Percentiles rank a stretch among this genome's conserved stretches.
phyloP scores from a whole-genome alignment of 2,888 invertebrate genomes.

The Toxonevra muliebris region DNA sequence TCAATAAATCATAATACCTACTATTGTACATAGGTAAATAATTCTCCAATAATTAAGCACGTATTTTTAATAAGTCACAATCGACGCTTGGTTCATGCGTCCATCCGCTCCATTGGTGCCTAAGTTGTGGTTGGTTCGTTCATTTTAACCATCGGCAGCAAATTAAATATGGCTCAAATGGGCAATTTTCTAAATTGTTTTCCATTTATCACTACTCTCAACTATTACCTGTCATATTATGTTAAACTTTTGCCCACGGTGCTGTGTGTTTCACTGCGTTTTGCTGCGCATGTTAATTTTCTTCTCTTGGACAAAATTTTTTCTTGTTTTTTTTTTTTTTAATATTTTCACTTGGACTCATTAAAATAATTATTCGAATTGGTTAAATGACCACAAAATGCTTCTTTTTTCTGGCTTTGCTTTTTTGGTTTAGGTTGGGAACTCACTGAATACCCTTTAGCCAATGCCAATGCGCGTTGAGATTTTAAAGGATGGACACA shows the following conservation, averaged over 20 bases:
- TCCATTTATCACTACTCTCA: constrained; percentile 54
- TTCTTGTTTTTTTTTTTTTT: constrained; percentile 49
- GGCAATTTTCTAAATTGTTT: constrained; percentile 45
- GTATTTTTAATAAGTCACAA: constrained; percentile 22
- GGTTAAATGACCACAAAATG: constrained; percentile 50
- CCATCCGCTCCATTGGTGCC: constrained; percentile 6
- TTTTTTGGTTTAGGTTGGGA: constrained; percentile 32
- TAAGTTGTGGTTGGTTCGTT: constrained; percentile 2
- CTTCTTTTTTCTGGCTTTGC: background rate
- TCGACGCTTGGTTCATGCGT: background rate
- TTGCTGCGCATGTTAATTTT: constrained; percentile 5
- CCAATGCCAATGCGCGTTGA: constrained; percentile 26
- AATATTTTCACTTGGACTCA: constrained; percentile 55
- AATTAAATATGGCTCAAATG: constrained; percentile 54
- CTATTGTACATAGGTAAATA: constrained; percentile 2
- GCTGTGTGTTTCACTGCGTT: constrained; percentile 34
- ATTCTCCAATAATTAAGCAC: constrained; percentile 22
- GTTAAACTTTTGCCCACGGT: constrained; percentile 50
- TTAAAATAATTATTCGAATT: constrained; percentile 58
- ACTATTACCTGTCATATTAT: constrained; percentile 60
- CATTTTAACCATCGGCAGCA: constrained; percentile 34
- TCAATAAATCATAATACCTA: constrained; percentile 24
- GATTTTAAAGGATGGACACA: no score
- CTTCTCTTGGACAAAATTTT: background rate
- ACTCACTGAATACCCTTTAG: constrained; percentile 24